Base-by-base conservation (phyloP, 2,888 invertebrate species). In the Noctuana brunneofusca region DNA sequence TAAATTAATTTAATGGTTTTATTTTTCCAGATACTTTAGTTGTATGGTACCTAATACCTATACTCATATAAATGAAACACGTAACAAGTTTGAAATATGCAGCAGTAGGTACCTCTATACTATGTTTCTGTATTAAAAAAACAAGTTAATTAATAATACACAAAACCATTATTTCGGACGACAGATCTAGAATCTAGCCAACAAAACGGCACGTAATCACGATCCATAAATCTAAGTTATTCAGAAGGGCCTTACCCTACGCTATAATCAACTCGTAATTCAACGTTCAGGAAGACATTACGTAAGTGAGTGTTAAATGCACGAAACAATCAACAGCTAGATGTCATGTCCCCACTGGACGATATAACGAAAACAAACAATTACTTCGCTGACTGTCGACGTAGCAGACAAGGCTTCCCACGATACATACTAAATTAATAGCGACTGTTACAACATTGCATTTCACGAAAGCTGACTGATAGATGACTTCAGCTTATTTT, bases 361-460 rank as follows among this genome's bases (percentile, higher is more conserved):
- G 56, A 66, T 69, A 48, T 20, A 68, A 71, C 67, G 67, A 73
- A 78, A 77, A 79, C 75, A 79, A 80, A 75, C 80, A 79, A 79
- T 79, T 81, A 77, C 73, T 69, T 73, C 76, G 76, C 78, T 71
- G 73, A 69, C 64, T n/a, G 73, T 71, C 66, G 71, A 72, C 71
- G 70, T 73, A 75, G 71, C 74, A 68, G 71, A 71, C 75, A 65
- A 64, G 57, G 68, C 67, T 75, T 70, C 69, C 71, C 73, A 72
- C 73, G 72, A 76, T 74, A 74, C 79, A 81, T 83, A 83, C 71
- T 70, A 70, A 79, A 81, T 81, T 82, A 84, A 86, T 84, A 73
- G 79, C 79, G 76, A 83, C 81, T 80, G 81, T 81, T 73, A 72
- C 77, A 72, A 73, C 77, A 76, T 80, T 84, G 77, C 83, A 85